These are phyloP conservation scores for Acestrorhynchus altus DNA, from an alignment of 2,797 vertebrate species.

Conservation along the genomic window DNA sequence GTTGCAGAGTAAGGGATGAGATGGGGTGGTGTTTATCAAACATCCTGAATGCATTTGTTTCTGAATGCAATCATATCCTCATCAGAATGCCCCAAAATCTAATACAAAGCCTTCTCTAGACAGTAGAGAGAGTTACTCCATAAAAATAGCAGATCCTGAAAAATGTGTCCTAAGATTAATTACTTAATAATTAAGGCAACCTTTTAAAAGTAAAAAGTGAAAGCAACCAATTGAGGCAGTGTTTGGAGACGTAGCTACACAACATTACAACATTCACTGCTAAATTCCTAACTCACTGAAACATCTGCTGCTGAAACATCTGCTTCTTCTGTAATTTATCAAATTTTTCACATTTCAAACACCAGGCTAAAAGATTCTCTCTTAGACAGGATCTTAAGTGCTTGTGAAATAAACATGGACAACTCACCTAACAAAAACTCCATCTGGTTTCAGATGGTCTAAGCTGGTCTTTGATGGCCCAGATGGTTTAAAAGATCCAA, in stretches of 20 bases:
- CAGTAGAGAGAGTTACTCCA: no score
- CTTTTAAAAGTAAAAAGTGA: neutral
- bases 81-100: no score
- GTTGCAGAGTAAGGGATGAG: no score
- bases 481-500: no score
- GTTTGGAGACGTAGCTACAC: neutral
- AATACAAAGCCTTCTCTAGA: no score
- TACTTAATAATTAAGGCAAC: neutral
- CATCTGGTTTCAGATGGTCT: no score
- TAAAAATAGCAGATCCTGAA: neutral
- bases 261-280: neutral
- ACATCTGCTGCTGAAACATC: neutral
- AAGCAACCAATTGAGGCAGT: neutral
- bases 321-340: neutral
- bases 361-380: neutral
- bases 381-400: neutral
- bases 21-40: no score
- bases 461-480: no score
- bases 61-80: no score
- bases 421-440: no score
- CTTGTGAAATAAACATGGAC: neutral
- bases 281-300: neutral
- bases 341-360: neutral
- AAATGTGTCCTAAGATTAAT: neutral
- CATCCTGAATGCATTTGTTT: no score